A percentile compares a stretch with the other conserved stretches of the same genome.
Evolutionary conservation across 2,888 invertebrate genomes (phyloP).

Genomic region (Cheilosia soror): DNA sequence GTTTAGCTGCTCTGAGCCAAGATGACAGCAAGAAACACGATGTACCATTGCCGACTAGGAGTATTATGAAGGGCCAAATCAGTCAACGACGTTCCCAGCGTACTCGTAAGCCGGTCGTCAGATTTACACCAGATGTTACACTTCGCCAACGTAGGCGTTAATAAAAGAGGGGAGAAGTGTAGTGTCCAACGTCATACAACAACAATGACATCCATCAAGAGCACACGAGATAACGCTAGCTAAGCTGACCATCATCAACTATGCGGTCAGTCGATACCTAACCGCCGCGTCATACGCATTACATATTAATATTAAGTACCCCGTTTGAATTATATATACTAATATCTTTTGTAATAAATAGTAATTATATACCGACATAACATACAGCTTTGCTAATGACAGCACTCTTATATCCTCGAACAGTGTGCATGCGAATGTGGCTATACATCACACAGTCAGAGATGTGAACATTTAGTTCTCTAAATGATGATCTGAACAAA

Average conservation of each 20-base stretch:
- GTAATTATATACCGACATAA: too few relatives aligned
- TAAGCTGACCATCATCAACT: neutral
- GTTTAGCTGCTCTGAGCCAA: conserved; percentile 16
- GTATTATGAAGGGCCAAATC: neutral
- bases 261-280: neutral
- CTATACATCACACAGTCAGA: too few relatives aligned
- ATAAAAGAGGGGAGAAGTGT: conserved; percentile 2
- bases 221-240: neutral
- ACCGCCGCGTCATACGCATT: neutral
- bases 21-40: neutral
- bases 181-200: neutral
- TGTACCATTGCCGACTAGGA: neutral
- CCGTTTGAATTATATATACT: too few relatives aligned
- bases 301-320: neutral
- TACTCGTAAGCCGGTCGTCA: conserved; percentile 10
- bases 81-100: conserved; percentile 1
- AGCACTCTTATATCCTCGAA: too few relatives aligned
- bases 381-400: too few relatives aligned
- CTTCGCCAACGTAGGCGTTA: conserved; percentile 20
- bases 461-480: too few relatives aligned
- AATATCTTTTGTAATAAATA: too few relatives aligned
- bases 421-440: too few relatives aligned
- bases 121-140: conserved; percentile 4
- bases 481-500: too few relatives aligned
- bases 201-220: neutral